Evolutionary conservation across 2,888 invertebrate species (phyloP).

Genomic region (Papilio demoleus): DNA sequence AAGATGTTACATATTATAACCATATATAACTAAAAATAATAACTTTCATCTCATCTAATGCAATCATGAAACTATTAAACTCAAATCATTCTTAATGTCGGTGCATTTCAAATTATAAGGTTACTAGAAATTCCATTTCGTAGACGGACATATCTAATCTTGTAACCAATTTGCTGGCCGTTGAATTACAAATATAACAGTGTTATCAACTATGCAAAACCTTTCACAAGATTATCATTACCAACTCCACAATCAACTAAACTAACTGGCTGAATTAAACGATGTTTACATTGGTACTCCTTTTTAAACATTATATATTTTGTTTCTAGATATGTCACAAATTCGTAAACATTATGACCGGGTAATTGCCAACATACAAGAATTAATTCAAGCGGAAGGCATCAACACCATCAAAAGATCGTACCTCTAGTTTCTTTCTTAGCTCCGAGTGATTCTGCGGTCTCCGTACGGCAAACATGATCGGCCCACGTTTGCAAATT

Average conservation of each 20-base stretch:
- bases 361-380: too few relatives aligned
- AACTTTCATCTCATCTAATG: not conserved
- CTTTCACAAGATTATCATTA: conserved; percentile 42
- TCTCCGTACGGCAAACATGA: too few relatives aligned
- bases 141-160: conserved; percentile 22
- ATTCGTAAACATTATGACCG: too few relatives aligned
- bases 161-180: conserved; percentile 12
- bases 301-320: too few relatives aligned
- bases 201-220: conserved; percentile 48
- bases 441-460: too few relatives aligned
- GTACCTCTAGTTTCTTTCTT: too few relatives aligned
- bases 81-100: conserved; percentile 29
- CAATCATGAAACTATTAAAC: conserved; percentile 35
- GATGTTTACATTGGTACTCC: too few relatives aligned
- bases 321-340: too few relatives aligned
- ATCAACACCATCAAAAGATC: too few relatives aligned
- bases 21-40: not conserved
- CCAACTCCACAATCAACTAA: conserved; percentile 29
- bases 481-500: too few relatives aligned
- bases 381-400: too few relatives aligned
- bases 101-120: conserved; percentile 37
- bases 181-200: conserved; percentile 48
- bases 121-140: conserved; percentile 33
- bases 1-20: too few relatives aligned
- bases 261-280: conserved; percentile 27